These are phyloP conservation scores for Conops quadrifasciatus DNA, from an alignment of 2,888 invertebrate genomes.

Conservation along the genomic window DNA sequence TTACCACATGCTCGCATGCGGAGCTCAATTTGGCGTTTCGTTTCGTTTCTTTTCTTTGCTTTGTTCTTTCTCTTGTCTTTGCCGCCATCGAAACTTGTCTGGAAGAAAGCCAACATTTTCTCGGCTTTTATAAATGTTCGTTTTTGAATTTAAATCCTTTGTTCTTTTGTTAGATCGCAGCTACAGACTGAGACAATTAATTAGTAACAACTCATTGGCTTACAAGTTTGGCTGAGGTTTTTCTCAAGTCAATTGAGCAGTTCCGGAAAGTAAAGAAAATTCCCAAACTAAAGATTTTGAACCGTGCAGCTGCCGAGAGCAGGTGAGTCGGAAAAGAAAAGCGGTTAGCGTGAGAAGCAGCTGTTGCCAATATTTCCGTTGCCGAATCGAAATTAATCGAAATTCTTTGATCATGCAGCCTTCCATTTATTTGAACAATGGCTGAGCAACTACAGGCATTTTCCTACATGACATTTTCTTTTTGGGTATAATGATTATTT, in stretches of 20 bases:
- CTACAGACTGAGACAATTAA: slow-evolving; percentile 17
- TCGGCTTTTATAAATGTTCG: too few relatives aligned
- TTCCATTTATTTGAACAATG: background rate
- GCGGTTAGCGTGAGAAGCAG: slow-evolving; percentile 21
- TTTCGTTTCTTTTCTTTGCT: background rate
- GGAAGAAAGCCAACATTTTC: slow-evolving; percentile 7
- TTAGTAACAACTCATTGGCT: slow-evolving; percentile 26
- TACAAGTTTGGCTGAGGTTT: slow-evolving; percentile 1
- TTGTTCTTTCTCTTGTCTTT: background rate
- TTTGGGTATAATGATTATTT: background rate
- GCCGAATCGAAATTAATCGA: background rate
- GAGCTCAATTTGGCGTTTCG: background rate
- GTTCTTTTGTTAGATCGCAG: slow-evolving; percentile 1
- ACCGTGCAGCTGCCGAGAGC: background rate
- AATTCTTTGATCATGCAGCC: too few relatives aligned
- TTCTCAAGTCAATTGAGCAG: background rate
- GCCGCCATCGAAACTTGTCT: background rate
- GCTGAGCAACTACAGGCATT: background rate
- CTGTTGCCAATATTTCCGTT: background rate
- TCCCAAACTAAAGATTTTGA: background rate
- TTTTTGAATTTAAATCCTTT: background rate
- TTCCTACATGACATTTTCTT: background rate
- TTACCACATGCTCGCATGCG: background rate
- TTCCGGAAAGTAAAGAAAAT: background rate
- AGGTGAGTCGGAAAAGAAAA: background rate